Base-by-base conservation (phyloP, 2,113 vertebrate species). In the Cheirogaleus medius region DNA sequence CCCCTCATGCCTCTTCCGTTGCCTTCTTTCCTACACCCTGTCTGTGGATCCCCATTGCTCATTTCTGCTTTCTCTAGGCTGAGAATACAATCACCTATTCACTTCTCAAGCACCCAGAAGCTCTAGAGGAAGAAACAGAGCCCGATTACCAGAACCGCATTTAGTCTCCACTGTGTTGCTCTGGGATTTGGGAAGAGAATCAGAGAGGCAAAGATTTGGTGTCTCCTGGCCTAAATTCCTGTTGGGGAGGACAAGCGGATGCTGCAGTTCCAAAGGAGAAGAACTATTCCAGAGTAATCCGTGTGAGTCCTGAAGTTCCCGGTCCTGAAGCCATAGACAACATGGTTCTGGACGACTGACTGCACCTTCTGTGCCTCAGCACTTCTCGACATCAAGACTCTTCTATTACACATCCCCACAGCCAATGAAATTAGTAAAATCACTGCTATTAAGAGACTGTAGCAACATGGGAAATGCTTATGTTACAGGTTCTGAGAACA, bases 61-160 rank as follows among this genome's bases (percentile, higher is more conserved):
- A 14, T 74, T 73, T 88, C 47, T 87, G 42, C 9, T 74, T 39
- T 74, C 80, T 85, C 27, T 71, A 98, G 98, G 95, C 23, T 37
- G 97, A 96, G 76, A 95, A 97, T 8, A 52, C 91, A 8, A 77
- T 98, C 89, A 94, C 97, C 74, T 98, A 98, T 49, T 98, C 98
- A 7, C 97, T 98, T 32, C 96, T 98, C n/a, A 47, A 60, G 21
- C 87, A 98, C 49, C 91, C 97, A 0, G 98, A 97, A 2, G 54
- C 1, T 25, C 71, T 1, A 1, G 97, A 97, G 58, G 97, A 97
- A 54, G 97, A 96, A 5, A 1, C 15, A 2, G 89, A 71, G 34
- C 18, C 3, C 3, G 68, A 86, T 47, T 97, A 98, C 37, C 68
- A 97, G 87, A 97, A 97, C 25, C 17, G 8, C 8, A 6, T 91